These are phyloP conservation scores for Phrynocephalus guinanensis DNA, from an alignment of 2,797 vertebrate genomes.

Conservation along the genomic window DNA sequence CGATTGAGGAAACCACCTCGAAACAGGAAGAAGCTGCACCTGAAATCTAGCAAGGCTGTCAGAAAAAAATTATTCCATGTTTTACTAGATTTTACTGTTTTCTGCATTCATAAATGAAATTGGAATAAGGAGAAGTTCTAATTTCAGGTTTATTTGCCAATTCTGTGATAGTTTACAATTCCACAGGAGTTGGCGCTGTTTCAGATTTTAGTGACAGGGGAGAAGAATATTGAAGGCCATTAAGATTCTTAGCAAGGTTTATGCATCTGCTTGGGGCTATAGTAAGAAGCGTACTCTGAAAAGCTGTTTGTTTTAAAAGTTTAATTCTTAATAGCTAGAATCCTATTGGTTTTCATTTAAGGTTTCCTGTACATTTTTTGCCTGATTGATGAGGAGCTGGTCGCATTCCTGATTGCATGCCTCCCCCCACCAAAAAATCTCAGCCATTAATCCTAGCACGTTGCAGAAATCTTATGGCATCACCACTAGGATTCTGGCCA, in stretches of 20 bases:
- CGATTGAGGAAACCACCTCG: conserved; percentile 64
- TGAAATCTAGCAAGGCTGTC: conserved; percentile 36
- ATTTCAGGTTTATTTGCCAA: not conserved
- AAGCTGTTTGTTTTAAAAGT: not conserved
- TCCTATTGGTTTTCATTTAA: too few species aligned
- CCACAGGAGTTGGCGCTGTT: not conserved
- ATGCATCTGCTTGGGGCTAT: not conserved
- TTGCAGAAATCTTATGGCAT: too few species aligned
- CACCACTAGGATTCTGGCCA: not conserved
- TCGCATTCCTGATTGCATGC: too few species aligned
- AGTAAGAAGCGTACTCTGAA: not conserved
- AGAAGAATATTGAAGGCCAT: not conserved
- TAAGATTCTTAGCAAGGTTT: not conserved
- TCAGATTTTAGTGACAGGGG: not conserved
- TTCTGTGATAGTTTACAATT: not conserved
- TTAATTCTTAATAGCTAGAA: not conserved
- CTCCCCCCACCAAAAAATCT: too few species aligned
- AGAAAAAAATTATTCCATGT: not conserved
- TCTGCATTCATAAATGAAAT: not conserved
- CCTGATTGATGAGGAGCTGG: too few species aligned
- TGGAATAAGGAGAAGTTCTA: accelerated
- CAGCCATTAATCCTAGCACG: too few species aligned
- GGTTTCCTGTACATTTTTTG: too few species aligned
- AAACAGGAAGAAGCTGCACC: conserved; percentile 67
- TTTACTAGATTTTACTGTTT: not conserved